Conservation (phyloP, 2,113 vertebrate species). For the Antigone vipio region DNA sequence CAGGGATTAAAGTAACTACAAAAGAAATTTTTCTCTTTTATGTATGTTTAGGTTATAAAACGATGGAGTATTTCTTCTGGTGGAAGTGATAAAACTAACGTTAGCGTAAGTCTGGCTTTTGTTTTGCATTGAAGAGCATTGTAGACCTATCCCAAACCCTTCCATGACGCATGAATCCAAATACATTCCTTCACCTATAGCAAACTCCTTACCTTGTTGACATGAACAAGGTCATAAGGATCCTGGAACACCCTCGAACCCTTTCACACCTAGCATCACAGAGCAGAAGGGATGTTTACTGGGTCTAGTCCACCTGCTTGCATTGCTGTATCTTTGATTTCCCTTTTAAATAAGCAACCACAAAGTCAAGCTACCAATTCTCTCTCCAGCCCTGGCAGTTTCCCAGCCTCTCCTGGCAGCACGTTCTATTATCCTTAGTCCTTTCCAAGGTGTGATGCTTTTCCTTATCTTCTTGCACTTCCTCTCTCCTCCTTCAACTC, state of each 20-base stretch:
- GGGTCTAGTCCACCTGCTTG: neutral
- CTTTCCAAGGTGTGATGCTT: neutral
- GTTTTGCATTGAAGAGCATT: neutral
- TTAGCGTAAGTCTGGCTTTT: conserved; percentile 72
- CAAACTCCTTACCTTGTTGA: neutral
- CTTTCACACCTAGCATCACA: neutral
- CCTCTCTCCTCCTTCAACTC: neutral
- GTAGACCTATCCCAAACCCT: neutral
- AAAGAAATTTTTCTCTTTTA: neutral
- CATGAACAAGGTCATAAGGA: neutral
- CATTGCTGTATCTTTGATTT: neutral
- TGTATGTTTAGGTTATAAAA: conserved; percentile 77
- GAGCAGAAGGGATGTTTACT: neutral
- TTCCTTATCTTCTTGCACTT: neutral
- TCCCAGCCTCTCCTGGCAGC: neutral
- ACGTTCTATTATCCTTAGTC: neutral
- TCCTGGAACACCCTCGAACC: neutral
- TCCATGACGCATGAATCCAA: neutral
- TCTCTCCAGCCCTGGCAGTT: neutral
- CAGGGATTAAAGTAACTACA: neutral
- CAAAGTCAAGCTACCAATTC: neutral
- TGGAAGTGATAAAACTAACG: conserved; percentile 85
- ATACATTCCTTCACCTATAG: neutral
- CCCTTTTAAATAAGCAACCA: neutral
- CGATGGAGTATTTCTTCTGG: conserved; percentile 83